These are phyloP conservation scores for Cheilinus undulatus DNA, from an alignment of 2,113 vertebrate species.

Conservation along the genomic window DNA sequence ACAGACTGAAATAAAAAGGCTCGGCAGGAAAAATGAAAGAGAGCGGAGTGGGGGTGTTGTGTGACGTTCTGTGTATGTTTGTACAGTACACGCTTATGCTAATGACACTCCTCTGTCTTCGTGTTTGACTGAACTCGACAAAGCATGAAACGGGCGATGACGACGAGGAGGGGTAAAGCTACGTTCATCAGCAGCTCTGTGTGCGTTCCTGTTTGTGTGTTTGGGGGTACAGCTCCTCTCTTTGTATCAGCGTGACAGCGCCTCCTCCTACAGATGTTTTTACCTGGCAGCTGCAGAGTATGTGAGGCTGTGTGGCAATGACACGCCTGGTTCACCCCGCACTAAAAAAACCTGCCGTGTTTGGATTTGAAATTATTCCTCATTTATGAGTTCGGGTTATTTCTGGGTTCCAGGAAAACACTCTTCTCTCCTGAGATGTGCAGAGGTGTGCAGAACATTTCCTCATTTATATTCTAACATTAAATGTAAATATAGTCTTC, in stretches of 20 bases:
- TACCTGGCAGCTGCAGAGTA: slow-evolving; percentile 6
- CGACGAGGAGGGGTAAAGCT: not conserved
- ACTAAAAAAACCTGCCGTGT: not conserved
- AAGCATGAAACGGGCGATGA: slow-evolving; percentile 11
- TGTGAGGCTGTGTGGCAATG: slow-evolving; percentile 3
- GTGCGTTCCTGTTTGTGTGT: slow-evolving; percentile 7
- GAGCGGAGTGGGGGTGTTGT: not conserved
- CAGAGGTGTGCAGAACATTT: not conserved
- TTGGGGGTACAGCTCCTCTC: not conserved
- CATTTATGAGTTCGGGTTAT: not conserved
- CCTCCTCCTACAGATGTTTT: slow-evolving; percentile 40
- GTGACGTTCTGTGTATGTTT: not conserved
- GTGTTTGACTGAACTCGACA: slow-evolving; percentile 8
- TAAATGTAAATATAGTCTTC: not conserved
- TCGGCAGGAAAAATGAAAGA: not conserved
- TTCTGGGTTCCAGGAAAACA: slow-evolving; percentile 2
- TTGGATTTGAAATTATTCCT: not conserved
- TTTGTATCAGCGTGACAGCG: slow-evolving; percentile 15
- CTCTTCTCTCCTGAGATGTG: not conserved
- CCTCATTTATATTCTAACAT: not conserved
- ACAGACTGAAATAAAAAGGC: not conserved
- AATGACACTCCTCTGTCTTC: not conserved
- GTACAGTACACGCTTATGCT: slow-evolving; percentile 5
- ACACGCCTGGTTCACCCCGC: slow-evolving; percentile 1
- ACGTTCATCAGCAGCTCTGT: slow-evolving; percentile 1